These are phyloP conservation scores for Drosophila helvetica DNA, from an alignment of 2,888 invertebrate genomes.

Conservation along the genomic window DNA sequence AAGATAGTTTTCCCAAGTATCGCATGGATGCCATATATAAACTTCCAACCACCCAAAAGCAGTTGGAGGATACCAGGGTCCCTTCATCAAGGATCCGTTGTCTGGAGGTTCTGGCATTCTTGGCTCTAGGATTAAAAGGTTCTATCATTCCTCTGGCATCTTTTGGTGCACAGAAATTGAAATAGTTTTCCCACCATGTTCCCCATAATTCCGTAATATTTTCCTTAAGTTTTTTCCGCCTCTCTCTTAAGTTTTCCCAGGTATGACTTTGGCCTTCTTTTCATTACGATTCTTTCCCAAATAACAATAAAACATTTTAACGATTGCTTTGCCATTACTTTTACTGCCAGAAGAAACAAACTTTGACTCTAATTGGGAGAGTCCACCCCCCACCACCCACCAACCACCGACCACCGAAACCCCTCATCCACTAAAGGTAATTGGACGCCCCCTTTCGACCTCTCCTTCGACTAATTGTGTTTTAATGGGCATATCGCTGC, in stretches of 20 bases:
- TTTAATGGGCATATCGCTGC: constrained; percentile 49
- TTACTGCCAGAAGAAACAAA: constrained; percentile 15
- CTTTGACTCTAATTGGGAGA: constrained; percentile 6
- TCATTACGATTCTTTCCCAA: constrained; percentile 13
- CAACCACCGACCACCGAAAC: not conserved
- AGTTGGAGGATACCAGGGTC: too few species aligned
- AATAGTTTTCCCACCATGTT: too few species aligned
- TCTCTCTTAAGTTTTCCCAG: constrained; percentile 10
- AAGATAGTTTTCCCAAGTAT: not conserved
- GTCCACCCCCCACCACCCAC: not conserved
- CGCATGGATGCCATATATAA: too few species aligned
- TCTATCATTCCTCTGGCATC: too few species aligned
- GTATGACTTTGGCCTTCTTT: constrained; percentile 15
- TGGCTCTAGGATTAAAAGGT: too few species aligned
- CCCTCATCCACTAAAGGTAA: constrained; percentile 1
- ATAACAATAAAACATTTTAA: constrained; percentile 35
- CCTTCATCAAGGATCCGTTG: too few species aligned
- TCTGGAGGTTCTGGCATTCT: too few species aligned
- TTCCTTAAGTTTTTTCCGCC: not conserved
- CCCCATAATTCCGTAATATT: not conserved
- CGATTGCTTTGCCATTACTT: constrained; percentile 25
- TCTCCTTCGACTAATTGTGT: constrained; percentile 22
- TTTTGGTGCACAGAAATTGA: too few species aligned
- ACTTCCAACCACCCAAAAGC: too few species aligned
- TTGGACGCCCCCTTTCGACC: not conserved